Conservation (phyloP, 2,888 invertebrate species). For the Antitype chi region DNA sequence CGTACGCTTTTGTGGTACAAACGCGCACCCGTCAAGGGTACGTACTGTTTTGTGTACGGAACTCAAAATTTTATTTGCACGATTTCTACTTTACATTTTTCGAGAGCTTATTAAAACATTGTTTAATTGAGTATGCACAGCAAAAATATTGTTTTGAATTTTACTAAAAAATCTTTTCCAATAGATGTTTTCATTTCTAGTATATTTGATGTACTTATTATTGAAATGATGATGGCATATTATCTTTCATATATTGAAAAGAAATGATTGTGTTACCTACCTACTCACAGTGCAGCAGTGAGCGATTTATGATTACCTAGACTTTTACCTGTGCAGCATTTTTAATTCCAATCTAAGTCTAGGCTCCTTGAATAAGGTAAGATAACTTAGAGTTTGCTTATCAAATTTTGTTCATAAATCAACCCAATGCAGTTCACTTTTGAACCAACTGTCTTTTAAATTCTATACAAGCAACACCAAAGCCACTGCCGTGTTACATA, state of each 20-base stretch:
- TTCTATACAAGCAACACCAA: not conserved
- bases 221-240: not conserved
- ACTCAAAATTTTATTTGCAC: constrained; percentile 29
- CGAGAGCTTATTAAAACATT: constrained; percentile 21
- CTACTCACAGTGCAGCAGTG: not conserved
- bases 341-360: not conserved
- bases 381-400: not conserved
- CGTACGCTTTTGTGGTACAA: constrained; percentile 83
- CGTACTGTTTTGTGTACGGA: constrained; percentile 55
- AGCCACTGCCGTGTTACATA: not conserved
- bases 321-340: not conserved
- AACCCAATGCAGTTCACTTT: no score
- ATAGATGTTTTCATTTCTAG: not conserved
- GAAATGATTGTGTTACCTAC: not conserved
- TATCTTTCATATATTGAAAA: not conserved
- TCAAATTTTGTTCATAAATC: not conserved
- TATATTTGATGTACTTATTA: not conserved
- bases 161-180: not conserved
- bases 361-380: not conserved
- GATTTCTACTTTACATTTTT: constrained; percentile 9
- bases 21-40: constrained; percentile 75
- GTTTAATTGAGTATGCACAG: constrained; percentile 2
- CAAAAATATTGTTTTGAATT: not conserved
- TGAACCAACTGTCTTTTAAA: not conserved
- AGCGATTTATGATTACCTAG: not conserved